Percentiles rank a stretch among this genome's conserved stretches.
phyloP scores from a whole-genome alignment of 2,113 vertebrate genomes.

The Sylvilagus bachmani region DNA sequence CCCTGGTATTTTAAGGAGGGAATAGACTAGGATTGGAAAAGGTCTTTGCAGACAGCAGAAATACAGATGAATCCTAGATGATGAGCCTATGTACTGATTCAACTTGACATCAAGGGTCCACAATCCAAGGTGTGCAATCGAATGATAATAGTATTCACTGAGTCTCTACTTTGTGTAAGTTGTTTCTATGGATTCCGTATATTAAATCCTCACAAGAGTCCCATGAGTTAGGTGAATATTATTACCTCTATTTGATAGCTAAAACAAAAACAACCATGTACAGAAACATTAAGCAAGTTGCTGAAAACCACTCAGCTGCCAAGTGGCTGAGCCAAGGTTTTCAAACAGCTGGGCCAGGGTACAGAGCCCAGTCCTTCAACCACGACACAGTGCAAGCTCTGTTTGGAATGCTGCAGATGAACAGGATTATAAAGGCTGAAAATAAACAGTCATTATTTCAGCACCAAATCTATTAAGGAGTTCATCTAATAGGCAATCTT shows the following conservation, averaged over 20 bases:
- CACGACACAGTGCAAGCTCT: background rate
- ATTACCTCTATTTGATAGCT: background rate
- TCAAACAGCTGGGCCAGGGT: background rate
- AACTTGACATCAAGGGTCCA: background rate
- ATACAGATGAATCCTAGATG: background rate
- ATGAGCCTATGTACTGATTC: background rate
- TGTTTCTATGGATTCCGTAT: background rate
- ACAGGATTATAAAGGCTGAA: background rate
- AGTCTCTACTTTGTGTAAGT: background rate
- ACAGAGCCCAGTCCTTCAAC: background rate
- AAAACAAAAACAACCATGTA: background rate
- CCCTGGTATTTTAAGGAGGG: background rate
- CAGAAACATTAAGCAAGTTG: background rate
- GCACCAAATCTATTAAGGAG: background rate
- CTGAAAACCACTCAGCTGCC: background rate
- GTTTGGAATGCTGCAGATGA: background rate
- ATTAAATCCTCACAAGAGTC: background rate
- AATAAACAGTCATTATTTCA: background rate
- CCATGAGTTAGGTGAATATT: background rate
- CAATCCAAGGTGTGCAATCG: background rate
- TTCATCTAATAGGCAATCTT: background rate
- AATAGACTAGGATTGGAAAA: background rate
- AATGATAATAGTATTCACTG: background rate
- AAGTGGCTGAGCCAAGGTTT: background rate
- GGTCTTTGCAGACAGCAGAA: background rate